Percentiles rank a stretch among this genome's conserved stretches.
Evolutionary conservation across 2,797 vertebrate genomes (phyloP).

Genomic region (Falco columbarius): DNA sequence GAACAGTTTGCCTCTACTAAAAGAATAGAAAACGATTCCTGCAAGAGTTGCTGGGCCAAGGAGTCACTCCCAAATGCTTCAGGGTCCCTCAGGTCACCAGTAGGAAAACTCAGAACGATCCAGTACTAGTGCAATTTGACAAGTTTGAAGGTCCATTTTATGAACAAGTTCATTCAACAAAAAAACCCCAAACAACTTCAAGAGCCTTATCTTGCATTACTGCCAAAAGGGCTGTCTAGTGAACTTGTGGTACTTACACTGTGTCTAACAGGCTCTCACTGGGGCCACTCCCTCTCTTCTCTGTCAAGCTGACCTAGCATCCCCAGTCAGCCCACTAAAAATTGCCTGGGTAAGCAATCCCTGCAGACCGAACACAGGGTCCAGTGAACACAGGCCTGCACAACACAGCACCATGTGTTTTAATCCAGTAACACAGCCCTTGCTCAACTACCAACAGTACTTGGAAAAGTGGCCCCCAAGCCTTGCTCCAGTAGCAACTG

Average conservation of each 20-base stretch:
- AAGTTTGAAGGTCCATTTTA: background rate
- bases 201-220: background rate
- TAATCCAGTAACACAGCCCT: background rate
- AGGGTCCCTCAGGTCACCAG: background rate
- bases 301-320: background rate
- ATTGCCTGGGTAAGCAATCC: background rate
- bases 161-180: background rate
- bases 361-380: background rate
- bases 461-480: background rate
- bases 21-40: background rate
- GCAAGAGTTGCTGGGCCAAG: background rate
- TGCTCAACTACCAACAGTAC: background rate
- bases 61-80: background rate
- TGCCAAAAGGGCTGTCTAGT: background rate
- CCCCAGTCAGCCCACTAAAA: background rate
- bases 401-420: fast-evolving
- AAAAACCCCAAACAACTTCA: background rate
- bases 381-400: background rate
- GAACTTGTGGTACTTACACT: background rate
- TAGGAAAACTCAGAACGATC: background rate
- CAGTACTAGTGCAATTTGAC: background rate
- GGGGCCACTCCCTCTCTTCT: background rate
- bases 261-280: background rate
- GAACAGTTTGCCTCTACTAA: background rate
- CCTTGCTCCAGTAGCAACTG: background rate